Conservation (phyloP, 1,140 invertebrate species). For the Aphidius gifuensis region DNA sequence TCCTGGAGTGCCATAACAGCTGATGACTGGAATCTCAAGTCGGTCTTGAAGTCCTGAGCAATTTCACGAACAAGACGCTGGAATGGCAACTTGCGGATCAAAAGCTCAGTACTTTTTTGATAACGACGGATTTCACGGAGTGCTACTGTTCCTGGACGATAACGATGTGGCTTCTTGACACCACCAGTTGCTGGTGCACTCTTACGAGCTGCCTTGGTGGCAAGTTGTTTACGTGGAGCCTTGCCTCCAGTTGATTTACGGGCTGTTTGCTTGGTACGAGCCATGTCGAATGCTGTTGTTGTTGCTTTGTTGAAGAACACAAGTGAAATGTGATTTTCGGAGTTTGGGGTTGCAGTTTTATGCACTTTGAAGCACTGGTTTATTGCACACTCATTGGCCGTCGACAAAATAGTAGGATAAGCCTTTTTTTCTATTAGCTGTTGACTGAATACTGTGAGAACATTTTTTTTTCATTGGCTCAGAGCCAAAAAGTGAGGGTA, state of each 20-base stretch:
- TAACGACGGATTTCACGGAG: slow-evolving; percentile 7
- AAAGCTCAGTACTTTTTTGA: slow-evolving; percentile 2
- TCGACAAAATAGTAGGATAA: no score
- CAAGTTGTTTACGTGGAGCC: slow-evolving; percentile 1
- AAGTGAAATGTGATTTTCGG: no score
- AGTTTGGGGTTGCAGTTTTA: no score
- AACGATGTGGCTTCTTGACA: slow-evolving; percentile 6
- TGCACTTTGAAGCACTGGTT: no score
- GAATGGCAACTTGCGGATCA: slow-evolving; percentile 6
- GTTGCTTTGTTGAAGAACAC: no score
- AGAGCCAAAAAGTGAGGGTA: no score
- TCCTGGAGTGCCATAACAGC: slow-evolving; percentile 4
- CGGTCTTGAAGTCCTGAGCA: slow-evolving; percentile 6
- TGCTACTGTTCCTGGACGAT: not conserved
- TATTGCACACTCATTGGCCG: no score
- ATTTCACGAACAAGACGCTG: slow-evolving; percentile 4
- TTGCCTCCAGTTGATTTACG: slow-evolving; percentile 7
- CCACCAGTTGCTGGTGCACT: slow-evolving; percentile 5
- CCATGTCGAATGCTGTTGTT: no score
- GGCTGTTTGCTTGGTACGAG: slow-evolving; percentile 1
- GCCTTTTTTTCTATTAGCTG: no score
- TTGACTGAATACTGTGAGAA: no score
- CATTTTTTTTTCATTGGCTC: no score
- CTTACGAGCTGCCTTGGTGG: slow-evolving; percentile 3
- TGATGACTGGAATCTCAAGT: slow-evolving; percentile 5